These are phyloP conservation scores for Centrocercus urophasianus DNA, from an alignment of 2,113 vertebrate species.

Conservation along the genomic window DNA sequence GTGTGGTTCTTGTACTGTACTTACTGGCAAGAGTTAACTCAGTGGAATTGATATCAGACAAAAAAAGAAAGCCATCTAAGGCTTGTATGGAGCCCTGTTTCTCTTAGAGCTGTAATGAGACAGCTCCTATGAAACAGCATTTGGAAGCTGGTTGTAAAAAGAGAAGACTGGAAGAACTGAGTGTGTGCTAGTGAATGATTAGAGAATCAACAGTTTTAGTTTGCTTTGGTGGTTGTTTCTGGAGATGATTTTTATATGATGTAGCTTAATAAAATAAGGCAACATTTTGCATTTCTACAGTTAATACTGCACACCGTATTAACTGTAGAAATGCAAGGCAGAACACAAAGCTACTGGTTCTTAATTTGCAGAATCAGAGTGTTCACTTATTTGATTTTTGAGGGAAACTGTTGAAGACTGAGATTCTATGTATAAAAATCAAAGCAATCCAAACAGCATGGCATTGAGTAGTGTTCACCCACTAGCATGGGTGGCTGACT, in stretches of 20 bases:
- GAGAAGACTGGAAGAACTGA: background rate
- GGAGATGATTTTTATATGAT: background rate
- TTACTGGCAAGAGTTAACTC: background rate
- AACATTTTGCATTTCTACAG: background rate
- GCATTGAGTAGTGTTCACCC: background rate
- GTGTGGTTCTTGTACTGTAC: background rate
- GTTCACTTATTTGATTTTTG: background rate
- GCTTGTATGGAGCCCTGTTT: background rate
- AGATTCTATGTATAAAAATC: background rate
- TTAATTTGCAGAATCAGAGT: background rate
- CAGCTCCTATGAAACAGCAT: background rate
- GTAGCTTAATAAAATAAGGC: background rate
- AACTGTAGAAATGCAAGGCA: background rate
- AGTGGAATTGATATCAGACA: background rate
- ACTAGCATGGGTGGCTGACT: background rate
- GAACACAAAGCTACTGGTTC: background rate
- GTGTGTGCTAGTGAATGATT: background rate
- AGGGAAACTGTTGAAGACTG: background rate
- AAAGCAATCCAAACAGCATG: background rate
- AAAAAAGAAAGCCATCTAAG: background rate
- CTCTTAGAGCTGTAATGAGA: background rate
- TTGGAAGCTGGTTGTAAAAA: background rate
- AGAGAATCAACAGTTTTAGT: background rate
- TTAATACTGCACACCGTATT: background rate
- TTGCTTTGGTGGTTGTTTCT: background rate